A percentile compares a stretch with the other conserved stretches of the same genome.
Conservation (phyloP, 2,797 vertebrate genomes). For the Aselliscus stoliczkanus region DNA sequence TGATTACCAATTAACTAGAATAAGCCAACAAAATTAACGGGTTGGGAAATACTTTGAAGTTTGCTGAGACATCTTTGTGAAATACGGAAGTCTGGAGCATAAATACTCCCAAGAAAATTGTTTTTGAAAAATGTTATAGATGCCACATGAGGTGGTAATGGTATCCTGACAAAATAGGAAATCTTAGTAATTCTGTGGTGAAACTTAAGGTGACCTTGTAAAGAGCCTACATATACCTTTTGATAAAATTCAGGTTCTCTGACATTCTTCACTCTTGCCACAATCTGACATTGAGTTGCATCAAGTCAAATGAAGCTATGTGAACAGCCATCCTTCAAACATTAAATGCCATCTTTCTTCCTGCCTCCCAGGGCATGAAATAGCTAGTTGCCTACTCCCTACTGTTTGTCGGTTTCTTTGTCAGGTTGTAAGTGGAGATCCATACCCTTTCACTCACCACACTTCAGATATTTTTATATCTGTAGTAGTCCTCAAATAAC, state of each 20-base stretch:
- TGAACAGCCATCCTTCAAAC: constrained; percentile 74
- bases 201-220: constrained; percentile 81
- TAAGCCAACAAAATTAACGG: constrained; percentile 66
- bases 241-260: constrained; percentile 66
- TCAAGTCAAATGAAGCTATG: constrained; percentile 73
- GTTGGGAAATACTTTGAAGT: constrained; percentile 66
- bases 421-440: constrained; percentile 61
- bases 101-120: constrained; percentile 63
- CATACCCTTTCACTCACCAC: constrained; percentile 35
- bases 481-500: constrained; percentile 24
- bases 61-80: constrained; percentile 76
- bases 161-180: constrained; percentile 66
- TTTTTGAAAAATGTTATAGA: constrained; percentile 64
- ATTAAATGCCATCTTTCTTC: constrained; percentile 69
- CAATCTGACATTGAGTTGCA: constrained; percentile 72
- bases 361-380: constrained; percentile 66
- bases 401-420: constrained; percentile 60
- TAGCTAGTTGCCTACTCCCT: constrained; percentile 63
- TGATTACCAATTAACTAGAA: constrained; percentile 74
- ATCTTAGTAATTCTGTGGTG: constrained; percentile 62
- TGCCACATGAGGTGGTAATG: constrained; percentile 57
- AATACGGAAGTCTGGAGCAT: constrained; percentile 56
- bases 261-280: constrained; percentile 62
- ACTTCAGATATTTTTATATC: background rate
- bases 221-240: constrained; percentile 72